Base-by-base conservation (phyloP, 92 coral and sea anemone genomes). In the Hydrozoanthus gracilis region DNA sequence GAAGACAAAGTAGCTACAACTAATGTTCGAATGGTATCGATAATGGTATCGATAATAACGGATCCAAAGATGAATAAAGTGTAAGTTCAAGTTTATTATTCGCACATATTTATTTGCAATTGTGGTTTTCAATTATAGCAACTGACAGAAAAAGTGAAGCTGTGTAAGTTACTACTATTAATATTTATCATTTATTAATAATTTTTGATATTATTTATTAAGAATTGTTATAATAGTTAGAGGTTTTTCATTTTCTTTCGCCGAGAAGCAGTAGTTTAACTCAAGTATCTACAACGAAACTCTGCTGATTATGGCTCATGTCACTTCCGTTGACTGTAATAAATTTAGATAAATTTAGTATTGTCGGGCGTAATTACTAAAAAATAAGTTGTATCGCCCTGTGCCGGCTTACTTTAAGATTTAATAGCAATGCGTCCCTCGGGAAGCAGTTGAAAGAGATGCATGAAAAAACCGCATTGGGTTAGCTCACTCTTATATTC, bases 381-480 rank as follows among this genome's bases (percentile, higher is more conserved):
- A 61, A 61, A 61, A 0, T 61, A 61, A 61, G 68, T 61, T 61
- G 68, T 3, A 61, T 61, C 16, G 68, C 68, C 68, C 68, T 61
- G 68, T 61, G 68, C 68, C 68, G 68, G 68, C 68, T 61, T 61
- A 61, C 68, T 61, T 61, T 61, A 61, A 61, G 68, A 61, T 62
- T 62, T 62, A 62, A 62, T 62, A 0, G 27, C 68, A 62, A 62
- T 62, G 68, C 68, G 5, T 62, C 68, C 68, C 68, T 62, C 68
- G 27, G 68, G 68, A 62, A 62, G 68, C 68, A 62, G 68, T 12
- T 62, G 68, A 62, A 62, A 62, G 68, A 62, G 68, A 62, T 62
- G 68, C 68, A 62, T 62, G 68, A 62, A 62, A 62, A 62, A 62
- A 14, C 68, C 68, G 68, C 68, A 62, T 62, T 62, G 68, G 68